phyloP scores from a whole-genome alignment of 2,797 vertebrate species.

The Streptopelia turtur region DNA sequence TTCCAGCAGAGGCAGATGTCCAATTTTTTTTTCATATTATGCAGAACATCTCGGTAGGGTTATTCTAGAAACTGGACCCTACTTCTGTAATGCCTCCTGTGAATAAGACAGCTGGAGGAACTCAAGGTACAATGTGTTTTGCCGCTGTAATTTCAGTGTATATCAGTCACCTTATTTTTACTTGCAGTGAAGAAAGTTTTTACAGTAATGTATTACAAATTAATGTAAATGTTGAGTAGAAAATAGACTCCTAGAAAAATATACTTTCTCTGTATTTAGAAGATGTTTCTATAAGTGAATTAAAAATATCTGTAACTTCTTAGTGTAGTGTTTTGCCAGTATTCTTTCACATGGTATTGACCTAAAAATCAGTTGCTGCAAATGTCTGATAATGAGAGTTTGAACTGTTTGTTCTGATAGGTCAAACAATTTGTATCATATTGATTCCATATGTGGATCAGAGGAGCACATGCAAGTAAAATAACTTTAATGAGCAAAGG shows the following conservation, averaged over 20 bases:
- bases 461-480: neutral
- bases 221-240: neutral
- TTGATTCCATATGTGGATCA: neutral
- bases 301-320: neutral
- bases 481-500: neutral
- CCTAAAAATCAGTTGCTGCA: neutral
- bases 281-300: neutral
- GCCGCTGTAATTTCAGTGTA: neutral
- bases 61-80: neutral
- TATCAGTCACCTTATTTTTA: neutral
- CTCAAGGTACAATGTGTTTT: neutral
- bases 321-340: neutral
- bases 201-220: neutral
- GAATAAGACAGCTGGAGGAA: neutral
- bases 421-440: neutral
- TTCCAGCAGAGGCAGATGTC: neutral
- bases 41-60: neutral
- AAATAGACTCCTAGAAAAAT: neutral
- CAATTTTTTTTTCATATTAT: neutral
- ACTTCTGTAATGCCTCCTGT: neutral
- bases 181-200: neutral
- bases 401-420: constrained; percentile 22
- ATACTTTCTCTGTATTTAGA: neutral
- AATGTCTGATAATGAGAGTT: constrained; percentile 15
- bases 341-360: neutral